Conservation (phyloP, 2,797 vertebrate species). For the Girardinus metallicus region DNA sequence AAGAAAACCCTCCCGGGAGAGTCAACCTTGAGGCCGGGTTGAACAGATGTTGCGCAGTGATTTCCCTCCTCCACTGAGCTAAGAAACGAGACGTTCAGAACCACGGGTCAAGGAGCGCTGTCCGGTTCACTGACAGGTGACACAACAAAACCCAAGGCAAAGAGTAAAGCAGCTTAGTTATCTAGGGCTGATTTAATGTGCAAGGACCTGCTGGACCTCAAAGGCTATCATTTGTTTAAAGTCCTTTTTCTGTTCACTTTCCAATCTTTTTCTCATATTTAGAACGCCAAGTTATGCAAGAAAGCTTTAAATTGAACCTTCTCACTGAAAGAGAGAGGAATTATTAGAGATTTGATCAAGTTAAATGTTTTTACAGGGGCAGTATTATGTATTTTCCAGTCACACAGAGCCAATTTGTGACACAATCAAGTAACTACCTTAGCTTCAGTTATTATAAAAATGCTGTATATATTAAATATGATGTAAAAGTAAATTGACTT, state of each 20-base stretch:
- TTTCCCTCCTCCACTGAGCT: not conserved
- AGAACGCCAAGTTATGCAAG: not conserved
- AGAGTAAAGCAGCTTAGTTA: not conserved
- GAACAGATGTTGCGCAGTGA: not conserved
- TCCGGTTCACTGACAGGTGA: constrained; percentile 1
- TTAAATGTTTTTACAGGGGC: not conserved
- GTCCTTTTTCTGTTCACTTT: not conserved
- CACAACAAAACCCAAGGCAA: not conserved
- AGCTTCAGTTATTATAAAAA: not conserved
- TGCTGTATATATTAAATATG: not conserved
- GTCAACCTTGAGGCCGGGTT: not conserved
- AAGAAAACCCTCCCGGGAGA: not conserved
- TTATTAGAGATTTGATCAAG: not conserved
- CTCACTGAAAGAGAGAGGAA: not conserved
- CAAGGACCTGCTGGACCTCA: not conserved
- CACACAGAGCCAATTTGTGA: not conserved
- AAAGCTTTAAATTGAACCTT: not conserved
- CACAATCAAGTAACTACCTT: not conserved
- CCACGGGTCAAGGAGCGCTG: not conserved
- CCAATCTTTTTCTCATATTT: not conserved
- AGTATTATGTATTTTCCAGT: not conserved
- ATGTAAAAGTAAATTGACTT: not conserved
- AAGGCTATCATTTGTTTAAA: not conserved
- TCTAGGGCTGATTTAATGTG: not conserved
- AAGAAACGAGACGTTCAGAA: not conserved